A percentile compares a stretch with the other conserved stretches of the same genome.
Evolutionary conservation across 2,113 vertebrate species (phyloP).

Genomic region (Peromyscus polionotus): DNA sequence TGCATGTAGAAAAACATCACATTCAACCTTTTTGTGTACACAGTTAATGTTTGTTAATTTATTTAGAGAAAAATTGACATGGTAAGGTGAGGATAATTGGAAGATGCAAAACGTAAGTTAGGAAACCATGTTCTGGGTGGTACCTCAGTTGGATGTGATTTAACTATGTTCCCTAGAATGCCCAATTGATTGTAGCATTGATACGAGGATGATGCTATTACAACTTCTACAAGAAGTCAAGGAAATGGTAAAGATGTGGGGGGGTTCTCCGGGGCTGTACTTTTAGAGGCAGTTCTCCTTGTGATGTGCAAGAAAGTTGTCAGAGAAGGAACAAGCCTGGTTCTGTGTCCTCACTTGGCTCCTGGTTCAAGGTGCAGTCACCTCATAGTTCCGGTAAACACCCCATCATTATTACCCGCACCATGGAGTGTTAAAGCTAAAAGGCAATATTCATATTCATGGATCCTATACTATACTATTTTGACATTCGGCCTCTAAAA

Average conservation of each 20-base stretch:
- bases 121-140: neutral
- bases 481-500: neutral
- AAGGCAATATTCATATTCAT: neutral
- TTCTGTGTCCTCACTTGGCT: neutral
- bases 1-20: neutral
- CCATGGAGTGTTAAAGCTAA: no score
- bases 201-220: neutral
- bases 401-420: neutral
- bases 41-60: neutral
- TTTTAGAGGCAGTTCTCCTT: neutral
- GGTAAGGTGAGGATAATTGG: neutral
- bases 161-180: neutral
- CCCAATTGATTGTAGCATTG: neutral
- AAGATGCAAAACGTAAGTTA: neutral
- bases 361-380: neutral
- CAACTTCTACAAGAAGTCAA: neutral
- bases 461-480: neutral
- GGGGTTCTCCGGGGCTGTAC: neutral
- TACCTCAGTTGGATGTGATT: neutral
- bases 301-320: neutral
- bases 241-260: neutral
- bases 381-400: no score
- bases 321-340: neutral
- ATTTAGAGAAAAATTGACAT: neutral
- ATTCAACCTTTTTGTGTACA: neutral